phyloP scores from a whole-genome alignment of 2,113 vertebrate species.

The Prinia subflava region DNA sequence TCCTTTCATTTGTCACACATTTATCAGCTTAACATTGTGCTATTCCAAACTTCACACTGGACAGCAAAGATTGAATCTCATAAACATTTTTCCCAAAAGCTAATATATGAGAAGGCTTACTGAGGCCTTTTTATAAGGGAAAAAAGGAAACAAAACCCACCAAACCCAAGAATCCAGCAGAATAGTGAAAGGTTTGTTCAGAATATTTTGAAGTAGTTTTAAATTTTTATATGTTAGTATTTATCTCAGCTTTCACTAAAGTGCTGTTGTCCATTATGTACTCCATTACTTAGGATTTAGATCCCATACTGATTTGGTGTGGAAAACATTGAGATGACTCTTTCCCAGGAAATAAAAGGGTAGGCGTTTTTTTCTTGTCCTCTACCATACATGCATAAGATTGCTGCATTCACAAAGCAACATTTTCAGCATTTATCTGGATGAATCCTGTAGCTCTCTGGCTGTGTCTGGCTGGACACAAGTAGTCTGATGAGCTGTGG shows the following conservation, averaged over 20 bases:
- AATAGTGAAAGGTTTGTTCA: not conserved
- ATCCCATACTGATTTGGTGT: not conserved
- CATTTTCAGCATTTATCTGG: not conserved
- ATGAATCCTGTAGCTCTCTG: not conserved
- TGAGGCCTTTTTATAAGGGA: not conserved
- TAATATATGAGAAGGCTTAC: not conserved
- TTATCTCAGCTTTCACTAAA: slow-evolving; percentile 18
- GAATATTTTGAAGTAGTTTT: not conserved
- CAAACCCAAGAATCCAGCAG: not conserved
- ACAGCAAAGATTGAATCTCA: not conserved
- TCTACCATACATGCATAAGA: not conserved
- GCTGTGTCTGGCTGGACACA: not conserved
- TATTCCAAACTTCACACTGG: not conserved
- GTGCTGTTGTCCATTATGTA: not conserved
- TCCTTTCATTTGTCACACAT: slow-evolving; percentile 51
- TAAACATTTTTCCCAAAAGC: not conserved
- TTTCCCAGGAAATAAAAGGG: slow-evolving; percentile 11
- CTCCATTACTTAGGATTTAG: slow-evolving; percentile 16
- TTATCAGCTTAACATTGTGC: not conserved
- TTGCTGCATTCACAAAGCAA: not conserved
- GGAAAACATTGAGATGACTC: not conserved
- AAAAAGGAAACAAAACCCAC: not conserved
- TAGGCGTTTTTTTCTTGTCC: not conserved
- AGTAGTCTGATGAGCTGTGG: not conserved
- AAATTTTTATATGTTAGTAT: not conserved